Evolutionary conservation across 2,113 vertebrate genomes (phyloP).

Genomic region (Piprites chloris): DNA sequence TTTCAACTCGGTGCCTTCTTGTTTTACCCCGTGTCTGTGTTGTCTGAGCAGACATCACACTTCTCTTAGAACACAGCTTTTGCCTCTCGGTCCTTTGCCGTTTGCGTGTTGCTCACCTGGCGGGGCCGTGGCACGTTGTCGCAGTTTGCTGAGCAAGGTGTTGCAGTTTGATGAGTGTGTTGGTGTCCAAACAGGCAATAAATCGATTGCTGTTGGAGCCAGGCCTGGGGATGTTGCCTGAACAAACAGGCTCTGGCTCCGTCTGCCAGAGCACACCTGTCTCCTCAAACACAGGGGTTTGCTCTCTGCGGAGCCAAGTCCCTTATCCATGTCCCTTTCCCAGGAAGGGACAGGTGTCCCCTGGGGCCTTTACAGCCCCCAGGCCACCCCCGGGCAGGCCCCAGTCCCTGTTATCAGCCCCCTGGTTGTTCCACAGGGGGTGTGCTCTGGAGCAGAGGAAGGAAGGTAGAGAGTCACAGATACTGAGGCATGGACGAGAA

Average conservation of each 20-base stretch:
- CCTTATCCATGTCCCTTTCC: background rate
- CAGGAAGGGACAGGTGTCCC: conserved; percentile 35
- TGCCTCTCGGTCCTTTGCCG: background rate
- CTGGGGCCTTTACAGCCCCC: background rate
- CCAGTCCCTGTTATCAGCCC: background rate
- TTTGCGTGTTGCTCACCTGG: background rate
- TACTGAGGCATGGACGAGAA: conserved; percentile 23
- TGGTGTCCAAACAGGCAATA: conserved; percentile 27
- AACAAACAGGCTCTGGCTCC: conserved; percentile 38
- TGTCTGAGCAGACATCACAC: background rate
- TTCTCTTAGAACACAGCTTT: background rate
- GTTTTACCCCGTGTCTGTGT: background rate
- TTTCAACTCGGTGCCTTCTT: background rate
- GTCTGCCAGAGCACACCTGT: conserved; percentile 20
- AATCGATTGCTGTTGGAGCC: conserved; percentile 9
- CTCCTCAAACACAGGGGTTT: conserved; percentile 36
- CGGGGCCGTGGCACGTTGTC: background rate
- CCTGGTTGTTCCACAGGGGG: background rate
- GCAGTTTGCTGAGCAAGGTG: background rate
- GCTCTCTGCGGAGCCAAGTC: background rate
- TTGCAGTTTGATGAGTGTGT: background rate
- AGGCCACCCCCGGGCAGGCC: background rate
- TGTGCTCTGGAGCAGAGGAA: conserved; percentile 24
- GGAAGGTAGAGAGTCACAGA: conserved; percentile 54
- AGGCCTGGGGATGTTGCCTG: conserved; percentile 6